A percentile compares a stretch with the other conserved stretches of the same genome.
Evolutionary conservation across 1,140 invertebrate genomes (phyloP).

Genomic region (Scaptomyza hsui): DNA sequence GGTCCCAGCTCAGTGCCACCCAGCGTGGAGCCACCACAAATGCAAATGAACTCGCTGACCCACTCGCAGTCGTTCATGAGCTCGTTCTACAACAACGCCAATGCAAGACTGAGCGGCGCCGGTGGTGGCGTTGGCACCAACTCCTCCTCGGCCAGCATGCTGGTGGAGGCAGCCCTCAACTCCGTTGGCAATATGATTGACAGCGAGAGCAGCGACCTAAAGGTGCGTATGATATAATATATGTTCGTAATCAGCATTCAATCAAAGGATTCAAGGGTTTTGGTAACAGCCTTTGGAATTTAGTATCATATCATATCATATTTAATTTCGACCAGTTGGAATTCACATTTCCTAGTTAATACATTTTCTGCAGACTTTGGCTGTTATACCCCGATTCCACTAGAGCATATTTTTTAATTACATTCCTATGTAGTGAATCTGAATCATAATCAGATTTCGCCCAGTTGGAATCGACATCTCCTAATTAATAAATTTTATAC

Average conservation of each 20-base stretch:
- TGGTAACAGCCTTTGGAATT: too few species aligned
- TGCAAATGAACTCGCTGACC: constrained; percentile 81
- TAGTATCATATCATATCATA: too few species aligned
- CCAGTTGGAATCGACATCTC: too few species aligned
- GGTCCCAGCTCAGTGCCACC: constrained; percentile 14
- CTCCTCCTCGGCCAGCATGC: constrained; percentile 83
- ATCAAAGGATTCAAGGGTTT: too few species aligned
- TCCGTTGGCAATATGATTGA: constrained; percentile 84
- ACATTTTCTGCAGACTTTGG: too few species aligned
- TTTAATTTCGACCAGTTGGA: too few species aligned
- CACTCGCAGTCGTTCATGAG: constrained; percentile 83
- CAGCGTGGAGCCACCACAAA: constrained; percentile 58
- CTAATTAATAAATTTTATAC: too few species aligned
- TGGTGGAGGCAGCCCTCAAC: constrained; percentile 83
- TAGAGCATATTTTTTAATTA: too few species aligned
- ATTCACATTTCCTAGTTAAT: too few species aligned
- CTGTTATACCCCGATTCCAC: too few species aligned
- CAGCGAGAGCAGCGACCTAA: constrained; percentile 79
- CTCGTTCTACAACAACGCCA: constrained; percentile 83
- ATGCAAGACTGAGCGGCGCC: constrained; percentile 71
- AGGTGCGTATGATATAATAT: constrained; percentile 66
- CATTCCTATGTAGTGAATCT: too few species aligned
- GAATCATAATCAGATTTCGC: too few species aligned
- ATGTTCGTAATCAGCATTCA: neutral
- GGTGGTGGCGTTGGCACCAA: constrained; percentile 48